Evolutionary conservation across 2,113 vertebrate species (phyloP).

Genomic region (Cyprinodon tularosa): DNA sequence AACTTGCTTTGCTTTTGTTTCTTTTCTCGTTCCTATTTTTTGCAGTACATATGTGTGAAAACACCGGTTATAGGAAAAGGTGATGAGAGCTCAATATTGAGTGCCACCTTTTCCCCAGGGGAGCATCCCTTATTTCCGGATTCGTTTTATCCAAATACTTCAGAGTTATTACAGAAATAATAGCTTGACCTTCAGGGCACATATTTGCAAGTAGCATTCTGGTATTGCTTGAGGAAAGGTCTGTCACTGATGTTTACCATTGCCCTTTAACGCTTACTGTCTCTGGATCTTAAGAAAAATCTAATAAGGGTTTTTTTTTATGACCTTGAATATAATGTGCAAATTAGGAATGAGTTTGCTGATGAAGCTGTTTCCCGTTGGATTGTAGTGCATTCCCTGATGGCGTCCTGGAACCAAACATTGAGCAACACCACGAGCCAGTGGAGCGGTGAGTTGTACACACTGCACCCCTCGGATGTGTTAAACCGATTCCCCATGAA

Average conservation of each 20-base stretch:
- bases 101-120: slow-evolving; percentile 7
- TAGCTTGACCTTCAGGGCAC: slow-evolving; percentile 42
- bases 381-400: slow-evolving; percentile 67
- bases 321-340: slow-evolving; percentile 10
- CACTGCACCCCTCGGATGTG: not conserved
- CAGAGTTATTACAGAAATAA: slow-evolving; percentile 53
- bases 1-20: not conserved
- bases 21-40: slow-evolving; percentile 1
- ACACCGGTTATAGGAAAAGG: not conserved
- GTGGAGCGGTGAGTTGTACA: slow-evolving; percentile 60
- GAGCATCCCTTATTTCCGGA: slow-evolving; percentile 32
- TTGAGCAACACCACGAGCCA: slow-evolving; percentile 56
- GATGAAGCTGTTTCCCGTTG: slow-evolving; percentile 41
- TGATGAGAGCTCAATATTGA: slow-evolving; percentile 2
- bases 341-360: slow-evolving; percentile 39
- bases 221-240: slow-evolving; percentile 54
- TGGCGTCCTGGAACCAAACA: slow-evolving; percentile 69
- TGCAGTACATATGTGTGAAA: slow-evolving; percentile 1
- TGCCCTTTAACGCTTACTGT: slow-evolving; percentile 44
- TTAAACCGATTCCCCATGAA: slow-evolving; percentile 23
- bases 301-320: slow-evolving; percentile 48
- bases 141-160: slow-evolving; percentile 36
- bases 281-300: slow-evolving; percentile 46
- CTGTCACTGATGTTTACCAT: slow-evolving; percentile 66
- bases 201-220: slow-evolving; percentile 47